Evolutionary conservation across 2,888 invertebrate species (phyloP), one percentile per base, ranked within the genome.

Genomic region (Coelinius sp.): DNA sequence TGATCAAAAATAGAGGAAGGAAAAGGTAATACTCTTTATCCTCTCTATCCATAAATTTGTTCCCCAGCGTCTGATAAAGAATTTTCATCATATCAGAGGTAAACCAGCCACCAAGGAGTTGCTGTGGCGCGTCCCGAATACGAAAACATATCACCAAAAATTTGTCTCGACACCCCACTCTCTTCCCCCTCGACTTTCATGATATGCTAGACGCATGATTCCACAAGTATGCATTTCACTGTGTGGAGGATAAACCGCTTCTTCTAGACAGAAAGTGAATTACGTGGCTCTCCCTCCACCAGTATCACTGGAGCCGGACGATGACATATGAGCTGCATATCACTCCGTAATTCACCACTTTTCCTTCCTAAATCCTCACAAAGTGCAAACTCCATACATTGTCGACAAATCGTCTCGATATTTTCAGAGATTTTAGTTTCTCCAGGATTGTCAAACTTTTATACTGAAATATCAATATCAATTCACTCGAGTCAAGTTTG

Each of bases 121-220:
- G 75, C 74, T 74, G 73, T 63, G 68, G 72, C 73, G 70, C 73
- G 73, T 74, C 68, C 44, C 71, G 73, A 71, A 73, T 75, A 73
- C 70, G 77, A 75, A 75, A 75, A 77, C 76, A 75, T 77, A 77
- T 73, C 74, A 74, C 70, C n/a, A 70, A 69, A 63, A 76, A 77
- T 76, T 76, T 76, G 73, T 77, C 76, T 74, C 68, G 67, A 70
- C 41, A 53, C 70, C 25, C 49, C 41, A 20, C 41, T 41, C 65
- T 12, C 38, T 12, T 31, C 49, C 46, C 10, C 22, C 3, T 63
- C 49, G 24, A 31, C 44, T 12, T 41, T 25, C 27, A n/a, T 67
- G 62, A 73, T 74, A 74, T 68, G 64, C 68, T 44, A 44, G 52
- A 70, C 69, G 63, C 70, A 74, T 68, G 72, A 75, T 72, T 66